Conservation (phyloP, 92 coral and sea anemone genomes). For the Isaurus tuberculatus region DNA sequence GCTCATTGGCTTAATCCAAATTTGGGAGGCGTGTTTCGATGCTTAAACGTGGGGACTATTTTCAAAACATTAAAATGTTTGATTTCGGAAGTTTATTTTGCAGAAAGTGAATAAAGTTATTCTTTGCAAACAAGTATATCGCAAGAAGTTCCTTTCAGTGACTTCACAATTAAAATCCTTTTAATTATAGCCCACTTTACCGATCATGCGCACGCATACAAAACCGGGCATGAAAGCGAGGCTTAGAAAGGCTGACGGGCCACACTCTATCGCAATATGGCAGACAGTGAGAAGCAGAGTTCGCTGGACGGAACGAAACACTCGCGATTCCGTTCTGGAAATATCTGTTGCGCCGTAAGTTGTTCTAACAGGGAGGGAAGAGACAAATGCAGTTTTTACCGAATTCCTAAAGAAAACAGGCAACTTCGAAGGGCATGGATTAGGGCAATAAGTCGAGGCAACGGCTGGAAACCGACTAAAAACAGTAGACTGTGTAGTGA, state of each 20-base stretch:
- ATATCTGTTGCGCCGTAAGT: slow-evolving; percentile 35
- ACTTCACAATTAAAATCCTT: too few relatives aligned
- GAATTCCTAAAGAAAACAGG: slow-evolving; percentile 25
- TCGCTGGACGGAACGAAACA: not conserved
- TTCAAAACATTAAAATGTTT: too few relatives aligned
- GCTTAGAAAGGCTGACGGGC: slow-evolving; percentile 14
- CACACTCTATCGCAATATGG: not conserved
- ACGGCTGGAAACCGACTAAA: slow-evolving; percentile 21
- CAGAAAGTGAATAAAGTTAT: too few relatives aligned
- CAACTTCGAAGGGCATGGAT: slow-evolving; percentile 28
- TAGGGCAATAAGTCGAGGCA: slow-evolving; percentile 27
- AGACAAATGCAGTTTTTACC: slow-evolving; percentile 5
- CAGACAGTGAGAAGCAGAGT: not conserved
- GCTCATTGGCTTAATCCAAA: too few relatives aligned
- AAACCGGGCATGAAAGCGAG: slow-evolving; percentile 2
- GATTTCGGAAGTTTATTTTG: too few relatives aligned
- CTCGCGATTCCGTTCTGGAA: slow-evolving; percentile 20
- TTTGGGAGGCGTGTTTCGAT: too few relatives aligned
- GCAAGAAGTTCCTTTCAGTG: too few relatives aligned
- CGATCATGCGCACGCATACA: slow-evolving; percentile 5
- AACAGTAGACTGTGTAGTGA: slow-evolving; percentile 35
- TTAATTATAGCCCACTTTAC: slow-evolving; percentile 14
- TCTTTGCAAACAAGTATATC: too few relatives aligned
- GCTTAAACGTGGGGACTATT: too few relatives aligned
- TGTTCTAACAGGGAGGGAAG: slow-evolving; percentile 33